Conservation (phyloP, 2,888 invertebrate genomes). For the Lasioglossum pauxillum region DNA sequence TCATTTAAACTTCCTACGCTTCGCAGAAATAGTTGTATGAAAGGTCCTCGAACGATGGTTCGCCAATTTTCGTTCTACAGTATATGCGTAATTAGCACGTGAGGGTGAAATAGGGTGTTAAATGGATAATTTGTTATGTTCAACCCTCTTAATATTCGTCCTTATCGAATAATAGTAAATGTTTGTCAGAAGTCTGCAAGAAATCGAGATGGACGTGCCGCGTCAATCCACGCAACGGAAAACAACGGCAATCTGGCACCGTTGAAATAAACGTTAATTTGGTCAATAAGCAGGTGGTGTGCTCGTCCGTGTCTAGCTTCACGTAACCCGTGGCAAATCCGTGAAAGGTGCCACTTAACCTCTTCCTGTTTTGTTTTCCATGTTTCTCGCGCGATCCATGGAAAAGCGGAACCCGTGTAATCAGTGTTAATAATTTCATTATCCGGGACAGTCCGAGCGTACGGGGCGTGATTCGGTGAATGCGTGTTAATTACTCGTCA, state of each 20-base stretch:
- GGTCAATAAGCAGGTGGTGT: constrained; percentile 29
- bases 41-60: neutral
- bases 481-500: constrained; percentile 9
- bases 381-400: neutral
- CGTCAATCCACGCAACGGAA: neutral
- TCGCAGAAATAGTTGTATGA: neutral
- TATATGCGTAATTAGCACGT: neutral
- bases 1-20: neutral
- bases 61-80: neutral
- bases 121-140: neutral
- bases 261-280: constrained; percentile 58
- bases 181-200: neutral
- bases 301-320: neutral
- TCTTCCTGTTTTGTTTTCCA: constrained; percentile 50
- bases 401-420: neutral
- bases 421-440: constrained; percentile 1
- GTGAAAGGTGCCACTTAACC: constrained; percentile 45
- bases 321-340: constrained; percentile 27
- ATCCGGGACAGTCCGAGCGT: neutral
- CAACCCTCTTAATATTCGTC: neutral
- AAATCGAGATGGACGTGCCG: neutral
- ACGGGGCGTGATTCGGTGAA: constrained; percentile 36
- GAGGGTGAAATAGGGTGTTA: neutral
- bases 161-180: neutral
- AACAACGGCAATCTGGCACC: neutral